Percentiles rank a stretch among this genome's conserved stretches.
Conservation (phyloP, 1,140 invertebrate species). For the Triops cancriformis region DNA sequence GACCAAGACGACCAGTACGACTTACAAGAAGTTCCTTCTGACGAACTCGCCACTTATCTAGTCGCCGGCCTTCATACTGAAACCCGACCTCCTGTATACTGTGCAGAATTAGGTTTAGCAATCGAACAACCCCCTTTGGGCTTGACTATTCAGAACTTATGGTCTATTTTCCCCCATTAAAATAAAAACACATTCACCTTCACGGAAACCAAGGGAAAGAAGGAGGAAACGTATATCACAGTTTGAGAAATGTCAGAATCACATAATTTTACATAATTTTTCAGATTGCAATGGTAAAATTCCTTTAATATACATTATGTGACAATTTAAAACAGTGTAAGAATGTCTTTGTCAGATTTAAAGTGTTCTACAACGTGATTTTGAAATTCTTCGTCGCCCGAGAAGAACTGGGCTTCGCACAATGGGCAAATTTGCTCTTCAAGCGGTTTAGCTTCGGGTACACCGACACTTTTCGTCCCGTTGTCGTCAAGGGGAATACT, state of each 20-base stretch:
- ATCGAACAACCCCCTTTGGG: not conserved
- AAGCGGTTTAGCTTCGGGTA: not conserved
- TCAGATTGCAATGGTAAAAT: not conserved
- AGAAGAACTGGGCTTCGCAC: conserved; percentile 20
- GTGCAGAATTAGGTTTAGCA: not conserved
- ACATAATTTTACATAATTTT: not conserved
- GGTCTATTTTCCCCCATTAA: not conserved
- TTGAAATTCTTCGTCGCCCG: conserved; percentile 21
- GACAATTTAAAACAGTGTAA: conserved; percentile 20
- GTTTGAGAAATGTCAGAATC: not conserved
- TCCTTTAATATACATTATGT: not conserved
- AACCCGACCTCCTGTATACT: not conserved
- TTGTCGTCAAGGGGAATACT: not conserved
- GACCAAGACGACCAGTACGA: not conserved
- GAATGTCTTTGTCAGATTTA: not conserved
- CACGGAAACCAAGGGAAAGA: not conserved
- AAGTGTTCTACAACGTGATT: conserved; percentile 26
- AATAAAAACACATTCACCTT: not conserved
- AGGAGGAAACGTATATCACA: conserved; percentile 7
- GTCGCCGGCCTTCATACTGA: not conserved
- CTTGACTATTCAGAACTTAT: not conserved
- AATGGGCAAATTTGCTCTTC: conserved; percentile 18
- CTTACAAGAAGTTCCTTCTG: not conserved
- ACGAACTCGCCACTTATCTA: not conserved
- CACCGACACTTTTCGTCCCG: not conserved